Base-by-base conservation (phyloP, 2,797 vertebrate genomes). In the Cryptoblepharus egeriae region DNA sequence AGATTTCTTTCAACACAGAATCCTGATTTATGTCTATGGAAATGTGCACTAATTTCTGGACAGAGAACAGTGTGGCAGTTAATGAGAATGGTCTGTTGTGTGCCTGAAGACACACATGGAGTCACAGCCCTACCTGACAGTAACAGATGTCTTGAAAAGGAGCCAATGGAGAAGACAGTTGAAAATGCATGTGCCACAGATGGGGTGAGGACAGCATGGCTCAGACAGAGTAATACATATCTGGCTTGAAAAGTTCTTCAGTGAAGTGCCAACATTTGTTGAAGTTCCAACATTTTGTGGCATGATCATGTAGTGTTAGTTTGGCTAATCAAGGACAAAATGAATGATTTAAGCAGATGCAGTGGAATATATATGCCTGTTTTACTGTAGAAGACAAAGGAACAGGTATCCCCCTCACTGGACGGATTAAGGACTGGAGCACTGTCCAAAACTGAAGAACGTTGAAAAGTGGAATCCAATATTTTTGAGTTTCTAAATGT, bases 51-150 rank as follows among this genome's bases (percentile, higher is more conserved):
- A 81, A 73, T 85, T 85, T 78, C 68, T 74, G 39, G 75, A n/a
- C 22, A 68, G 42, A 20, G 42, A 85, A 78, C 55, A 69, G 69
- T 35, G 28, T 68, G 55, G 35, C 77, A 20, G n/a, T 81, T 78
- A 85, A 81, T 78, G 64, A 82, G 79, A 67, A 74, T 68, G 32
- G 70, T 81, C 80, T 82, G 75, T 82, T 74, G 35, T 79, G 70
- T 75, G 77, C 77, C 71, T 79, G 63, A 61, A 65, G 75, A 83
- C 60, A 68, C 63, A 74, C 74, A 74, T 61, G 73, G 77, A 79
- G 77, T 69, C 63, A 74, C 77, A 79, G 76, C 71, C 75, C 75
- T 75, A 82, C 75, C 84, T 85, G 79, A 81, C 75, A 81, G 15
- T 78, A 85, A 82, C 70, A 74, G 69, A 78, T 82, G 69, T 63